Evolutionary conservation across 2,888 invertebrate genomes (phyloP), one percentile per base, ranked within the genome.

Genomic region (Leistus spinibarbis): DNA sequence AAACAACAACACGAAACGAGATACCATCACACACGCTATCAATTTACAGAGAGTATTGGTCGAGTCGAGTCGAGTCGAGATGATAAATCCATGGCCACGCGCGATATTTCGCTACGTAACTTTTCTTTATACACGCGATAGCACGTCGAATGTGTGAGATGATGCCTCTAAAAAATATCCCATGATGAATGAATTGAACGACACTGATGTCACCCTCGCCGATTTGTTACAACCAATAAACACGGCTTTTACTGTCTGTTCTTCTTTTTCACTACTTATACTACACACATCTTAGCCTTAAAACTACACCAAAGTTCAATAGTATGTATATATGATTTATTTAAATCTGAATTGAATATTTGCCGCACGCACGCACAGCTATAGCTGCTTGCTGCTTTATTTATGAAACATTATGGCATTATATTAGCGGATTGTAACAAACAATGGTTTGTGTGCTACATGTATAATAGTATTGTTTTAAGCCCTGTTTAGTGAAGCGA

Each of bases 181-280:
- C 1, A 20, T 13, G 22, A 75, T 24, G 54, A 69, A 53, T 69
- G 56, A 57, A 68, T 22, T 79, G 83, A 77, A 63, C 80, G 77
- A 74, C 80, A 80, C 78, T 77, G 79, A 79, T 75, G 79, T 81
- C 81, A 82, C 83, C 83, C 82, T 82, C 76, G 77, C 79, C 83
- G 82, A 84, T 84, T 84, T 84, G 83, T 84, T 83, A 83, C 83
- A 80, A 82, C 81, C 83, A 83, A 84, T 84, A 84, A 83, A 83
- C 82, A 82, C 80, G 79, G 81, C 81, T 81, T 79, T 79, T 80
- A 80, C 80, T 81, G 81, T 82, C 83, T 82, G n/a, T n/a, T n/a
- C n/a, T n/a, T n/a, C n/a, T n/a, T n/a, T n/a, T n/a, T n/a, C n/a
- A n/a, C n/a, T n/a, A n/a, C n/a, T n/a, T n/a, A n/a, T n/a, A n/a